Evolutionary conservation across 2,888 invertebrate species (phyloP).

Genomic region (Amphipoea oculea): DNA sequence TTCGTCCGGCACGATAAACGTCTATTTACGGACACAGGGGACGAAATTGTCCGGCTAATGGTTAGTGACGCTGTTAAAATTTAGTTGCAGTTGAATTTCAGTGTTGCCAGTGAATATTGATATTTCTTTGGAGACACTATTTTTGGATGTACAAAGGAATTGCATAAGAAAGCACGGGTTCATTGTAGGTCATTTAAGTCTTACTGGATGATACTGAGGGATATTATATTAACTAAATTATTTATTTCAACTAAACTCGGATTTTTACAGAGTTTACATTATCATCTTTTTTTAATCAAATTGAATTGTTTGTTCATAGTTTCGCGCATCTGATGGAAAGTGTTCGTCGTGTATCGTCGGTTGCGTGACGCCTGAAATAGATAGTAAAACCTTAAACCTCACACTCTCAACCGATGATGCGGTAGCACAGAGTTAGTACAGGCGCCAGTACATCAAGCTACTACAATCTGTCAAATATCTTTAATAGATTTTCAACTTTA

Average conservation of each 20-base stretch:
- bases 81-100: constrained; percentile 34
- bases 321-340: neutral
- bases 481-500: too few species aligned
- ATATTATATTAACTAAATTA: neutral
- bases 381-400: neutral
- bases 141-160: neutral
- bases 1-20: constrained; percentile 51
- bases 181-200: neutral
- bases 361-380: neutral
- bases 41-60: constrained; percentile 30
- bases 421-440: too few species aligned
- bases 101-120: constrained; percentile 17
- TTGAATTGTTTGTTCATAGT: neutral
- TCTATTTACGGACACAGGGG: constrained; percentile 48
- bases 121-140: constrained; percentile 1
- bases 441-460: too few species aligned
- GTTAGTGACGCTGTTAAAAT: constrained; percentile 48
- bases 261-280: too few species aligned
- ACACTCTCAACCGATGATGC: too few species aligned
- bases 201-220: neutral
- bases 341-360: neutral
- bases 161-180: neutral
- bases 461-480: too few species aligned
- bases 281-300: too few species aligned
- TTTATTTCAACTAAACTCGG: too few species aligned